Base-by-base conservation (phyloP, 2,113 vertebrate species). In the Porphyrio hochstetteri region DNA sequence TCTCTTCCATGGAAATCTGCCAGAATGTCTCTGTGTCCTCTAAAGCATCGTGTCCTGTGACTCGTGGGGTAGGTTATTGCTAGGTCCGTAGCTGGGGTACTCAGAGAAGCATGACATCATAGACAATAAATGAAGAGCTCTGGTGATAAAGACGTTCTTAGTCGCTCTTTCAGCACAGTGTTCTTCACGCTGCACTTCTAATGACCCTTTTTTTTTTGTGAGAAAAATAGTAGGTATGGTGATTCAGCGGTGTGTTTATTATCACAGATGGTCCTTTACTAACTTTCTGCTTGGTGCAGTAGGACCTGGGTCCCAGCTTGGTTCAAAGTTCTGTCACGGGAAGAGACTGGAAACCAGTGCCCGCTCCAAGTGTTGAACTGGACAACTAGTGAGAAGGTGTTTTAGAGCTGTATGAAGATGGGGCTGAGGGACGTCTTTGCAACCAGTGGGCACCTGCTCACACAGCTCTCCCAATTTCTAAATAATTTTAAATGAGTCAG, bases 401-500 rank as follows among this genome's bases (percentile, higher is more conserved):
- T 44, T 68, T 21, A 15, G 60, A 74, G 44, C 38, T 44, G 52
- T 24, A 15, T 18, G 13, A 48, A 42, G 56, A 38, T 35, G 50
- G 23, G 61, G 27, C 18, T 33, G 48, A 69, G 48, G 16, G 48
- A 64, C 42, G 16, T 53, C n/a, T 82, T 68, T 57, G 55, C 44
- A 59, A 28, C 29, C n/a, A 40, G 1, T 3, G 9, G 28, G 14
- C 1, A 28, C 24, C 52, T 61, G 42, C 35, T 85, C 1, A 0
- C 24, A 25, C 19, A 29, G n/a, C 13, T 36, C 8, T 81, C 38
- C 65, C 5, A 6, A 1, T 57, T 74, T 46, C 55, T 57, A 17
- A 44, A 57, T 42, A 28, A 33, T 57, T 21, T 36, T 50, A 27
- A 82, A 16, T 38, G 29, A 60, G 24, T 33, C 5, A 2, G 57